Conservation (phyloP, 2,888 invertebrate species). For the Drosophila meridionalis region DNA sequence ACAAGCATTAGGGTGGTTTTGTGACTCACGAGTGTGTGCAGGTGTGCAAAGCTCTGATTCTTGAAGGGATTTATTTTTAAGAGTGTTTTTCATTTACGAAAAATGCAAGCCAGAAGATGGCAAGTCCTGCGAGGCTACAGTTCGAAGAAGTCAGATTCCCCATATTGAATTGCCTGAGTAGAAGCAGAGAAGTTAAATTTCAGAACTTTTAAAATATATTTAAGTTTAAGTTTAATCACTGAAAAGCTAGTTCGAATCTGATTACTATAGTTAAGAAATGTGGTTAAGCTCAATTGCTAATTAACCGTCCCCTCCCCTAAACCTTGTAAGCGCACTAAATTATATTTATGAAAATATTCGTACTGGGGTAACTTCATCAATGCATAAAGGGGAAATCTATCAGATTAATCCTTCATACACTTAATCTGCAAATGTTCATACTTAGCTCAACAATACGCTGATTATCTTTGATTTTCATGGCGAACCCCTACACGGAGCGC, state of each 20-base stretch:
- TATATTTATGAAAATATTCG: background rate
- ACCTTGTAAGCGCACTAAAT: background rate
- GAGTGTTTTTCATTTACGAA: background rate
- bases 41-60: background rate
- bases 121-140: too few relatives aligned
- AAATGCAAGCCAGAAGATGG: too few relatives aligned
- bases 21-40: constrained; percentile 30
- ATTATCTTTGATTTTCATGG: constrained; percentile 6
- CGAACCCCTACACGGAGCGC: constrained; percentile 27
- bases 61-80: background rate
- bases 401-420: background rate
- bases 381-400: background rate
- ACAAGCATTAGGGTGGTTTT: background rate
- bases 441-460: background rate
- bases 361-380: background rate
- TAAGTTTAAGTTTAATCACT: too few relatives aligned
- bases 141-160: too few relatives aligned
- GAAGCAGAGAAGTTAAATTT: too few relatives aligned
- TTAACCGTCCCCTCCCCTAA: background rate
- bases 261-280: too few relatives aligned
- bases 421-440: constrained; percentile 6
- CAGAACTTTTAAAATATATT: too few relatives aligned
- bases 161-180: too few relatives aligned
- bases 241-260: too few relatives aligned
- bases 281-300: too few relatives aligned